phyloP scores from a whole-genome alignment of 1,140 invertebrate genomes.

The Neotoxoptera formosana region DNA sequence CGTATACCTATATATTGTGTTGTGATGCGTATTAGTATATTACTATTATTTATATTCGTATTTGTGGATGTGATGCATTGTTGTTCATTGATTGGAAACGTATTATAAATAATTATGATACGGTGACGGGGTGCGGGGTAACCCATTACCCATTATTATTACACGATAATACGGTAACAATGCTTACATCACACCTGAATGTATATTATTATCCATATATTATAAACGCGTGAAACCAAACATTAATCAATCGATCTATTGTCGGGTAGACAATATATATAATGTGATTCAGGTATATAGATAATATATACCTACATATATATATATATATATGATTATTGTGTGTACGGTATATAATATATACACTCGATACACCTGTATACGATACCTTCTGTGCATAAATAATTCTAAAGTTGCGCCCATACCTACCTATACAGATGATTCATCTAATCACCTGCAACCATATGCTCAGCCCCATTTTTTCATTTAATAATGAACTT shows the following conservation, averaged over 20 bases:
- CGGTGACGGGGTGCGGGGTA: not conserved
- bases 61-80: not conserved
- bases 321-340: not conserved
- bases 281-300: not conserved
- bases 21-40: not conserved
- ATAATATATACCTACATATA: too few relatives aligned
- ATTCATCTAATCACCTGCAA: too few relatives aligned
- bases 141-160: not conserved
- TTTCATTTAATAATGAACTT: too few relatives aligned
- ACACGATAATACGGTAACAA: not conserved
- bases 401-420: not conserved
- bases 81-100: not conserved
- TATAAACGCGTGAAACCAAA: not conserved
- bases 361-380: not conserved
- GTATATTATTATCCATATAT: not conserved
- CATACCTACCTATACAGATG: not conserved
- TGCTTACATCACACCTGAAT: not conserved
- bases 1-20: too few relatives aligned
- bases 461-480: too few relatives aligned
- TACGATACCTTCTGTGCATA: not conserved
- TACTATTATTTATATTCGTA: not conserved
- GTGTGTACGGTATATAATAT: not conserved
- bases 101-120: not conserved
- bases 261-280: not conserved
- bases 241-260: conserved; percentile 13